Evolutionary conservation across 1,140 invertebrate genomes (phyloP).

Genomic region (Drosophila azteca): DNA sequence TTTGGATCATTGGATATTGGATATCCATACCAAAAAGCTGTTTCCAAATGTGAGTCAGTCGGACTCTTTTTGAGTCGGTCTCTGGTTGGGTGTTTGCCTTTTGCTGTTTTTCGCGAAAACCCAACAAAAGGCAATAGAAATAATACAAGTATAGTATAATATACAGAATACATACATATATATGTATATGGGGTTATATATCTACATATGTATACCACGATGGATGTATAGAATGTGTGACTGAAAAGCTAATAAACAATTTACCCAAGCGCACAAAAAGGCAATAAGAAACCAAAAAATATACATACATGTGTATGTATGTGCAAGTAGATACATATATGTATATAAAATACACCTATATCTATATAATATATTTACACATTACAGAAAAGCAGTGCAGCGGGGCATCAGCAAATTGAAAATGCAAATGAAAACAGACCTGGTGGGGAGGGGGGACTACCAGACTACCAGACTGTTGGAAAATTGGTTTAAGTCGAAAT

Average conservation of each 20-base stretch:
- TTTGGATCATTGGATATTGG: conserved; percentile 29
- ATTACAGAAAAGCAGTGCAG: conserved; percentile 22
- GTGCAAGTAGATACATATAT: no score
- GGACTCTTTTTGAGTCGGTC: conserved; percentile 12
- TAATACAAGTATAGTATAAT: conserved; percentile 1
- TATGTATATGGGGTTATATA: no score
- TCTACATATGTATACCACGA: background rate
- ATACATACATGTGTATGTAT: no score
- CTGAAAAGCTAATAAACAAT: conserved; percentile 20
- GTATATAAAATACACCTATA: no score
- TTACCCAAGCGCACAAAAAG: background rate
- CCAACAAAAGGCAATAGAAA: conserved; percentile 15
- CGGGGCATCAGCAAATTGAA: background rate
- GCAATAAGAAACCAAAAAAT: no score
- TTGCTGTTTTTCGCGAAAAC: conserved; percentile 73
- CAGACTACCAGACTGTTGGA: background rate
- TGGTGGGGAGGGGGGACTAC: background rate
- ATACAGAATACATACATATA: no score
- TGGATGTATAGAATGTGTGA: background rate
- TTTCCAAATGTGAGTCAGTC: conserved; percentile 7
- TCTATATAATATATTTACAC: conserved; percentile 38
- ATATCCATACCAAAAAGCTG: conserved; percentile 15
- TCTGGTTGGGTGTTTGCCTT: conserved; percentile 48
- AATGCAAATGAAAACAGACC: conserved; percentile 29
- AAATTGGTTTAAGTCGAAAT: background rate